These are phyloP conservation scores for Lamellibrachia columna DNA, from an alignment of 2,888 invertebrate genomes.

Conservation along the genomic window DNA sequence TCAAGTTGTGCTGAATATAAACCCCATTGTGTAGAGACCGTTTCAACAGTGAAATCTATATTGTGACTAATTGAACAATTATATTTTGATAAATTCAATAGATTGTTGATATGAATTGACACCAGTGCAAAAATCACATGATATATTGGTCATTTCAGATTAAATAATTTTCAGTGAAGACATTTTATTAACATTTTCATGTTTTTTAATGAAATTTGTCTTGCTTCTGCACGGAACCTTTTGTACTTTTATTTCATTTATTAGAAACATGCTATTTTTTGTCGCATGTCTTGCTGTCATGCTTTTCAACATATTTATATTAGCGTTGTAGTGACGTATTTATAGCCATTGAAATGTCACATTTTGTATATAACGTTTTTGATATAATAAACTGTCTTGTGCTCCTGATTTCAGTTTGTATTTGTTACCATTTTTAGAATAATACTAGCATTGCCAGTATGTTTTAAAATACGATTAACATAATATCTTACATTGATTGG, in stretches of 20 bases:
- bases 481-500: too few relatives aligned
- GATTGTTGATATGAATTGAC: neutral
- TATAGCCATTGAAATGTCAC: slow-evolving; percentile 1
- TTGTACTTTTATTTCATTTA: neutral
- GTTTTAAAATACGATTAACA: too few relatives aligned
- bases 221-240: neutral
- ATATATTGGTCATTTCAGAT: neutral
- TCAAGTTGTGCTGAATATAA: neutral
- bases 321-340: neutral
- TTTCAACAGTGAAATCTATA: neutral
- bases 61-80: neutral
- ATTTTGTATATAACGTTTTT: neutral
- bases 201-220: neutral
- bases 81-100: neutral
- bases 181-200: neutral
- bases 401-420: neutral
- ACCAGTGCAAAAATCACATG: neutral
- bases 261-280: neutral
- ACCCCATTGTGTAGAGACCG: neutral
- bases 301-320: neutral
- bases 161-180: neutral
- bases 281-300: neutral
- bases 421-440: neutral
- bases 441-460: too few relatives aligned
- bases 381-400: neutral